Evolutionary conservation across 1,140 invertebrate species (phyloP).

Genomic region (Drosophila athabasca): DNA sequence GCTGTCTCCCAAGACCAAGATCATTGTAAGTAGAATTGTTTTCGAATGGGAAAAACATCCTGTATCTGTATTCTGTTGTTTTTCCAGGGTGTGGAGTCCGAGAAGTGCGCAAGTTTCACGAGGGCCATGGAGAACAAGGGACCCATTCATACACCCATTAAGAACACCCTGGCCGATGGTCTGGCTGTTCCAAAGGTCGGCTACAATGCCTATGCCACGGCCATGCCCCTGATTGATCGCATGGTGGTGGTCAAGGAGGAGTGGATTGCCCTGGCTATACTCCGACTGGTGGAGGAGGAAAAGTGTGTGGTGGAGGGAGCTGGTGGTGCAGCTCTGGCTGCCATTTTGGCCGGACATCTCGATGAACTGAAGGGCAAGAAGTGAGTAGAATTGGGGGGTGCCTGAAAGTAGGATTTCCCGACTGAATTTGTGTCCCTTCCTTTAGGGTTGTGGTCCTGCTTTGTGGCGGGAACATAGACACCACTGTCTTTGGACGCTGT

Average conservation of each 20-base stretch:
- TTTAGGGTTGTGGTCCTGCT: constrained; percentile 90
- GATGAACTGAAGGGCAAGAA: constrained; percentile 94
- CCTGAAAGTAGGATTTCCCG: neutral
- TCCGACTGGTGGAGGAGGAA: constrained; percentile 93
- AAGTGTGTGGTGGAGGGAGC: constrained; percentile 97
- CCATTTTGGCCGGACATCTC: constrained; percentile 92
- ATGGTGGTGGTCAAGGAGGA: constrained; percentile 92
- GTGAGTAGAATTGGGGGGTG: constrained; percentile 84
- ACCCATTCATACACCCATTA: constrained; percentile 88
- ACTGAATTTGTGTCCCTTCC: neutral
- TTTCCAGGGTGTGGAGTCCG: constrained; percentile 94
- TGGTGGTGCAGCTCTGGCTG: constrained; percentile 94
- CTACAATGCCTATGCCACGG: constrained; percentile 93
- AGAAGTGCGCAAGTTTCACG: constrained; percentile 93
- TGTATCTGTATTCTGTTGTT: neutral
- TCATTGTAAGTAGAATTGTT: constrained; percentile 86
- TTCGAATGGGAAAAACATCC: too few species aligned
- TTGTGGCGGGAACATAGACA: constrained; percentile 97
- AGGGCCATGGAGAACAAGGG: constrained; percentile 89
- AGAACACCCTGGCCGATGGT: constrained; percentile 94
- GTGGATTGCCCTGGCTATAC: constrained; percentile 94
- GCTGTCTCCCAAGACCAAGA: constrained; percentile 90
- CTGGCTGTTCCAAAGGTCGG: constrained; percentile 95
- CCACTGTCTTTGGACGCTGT: constrained; percentile 93
- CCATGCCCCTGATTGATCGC: constrained; percentile 91